phyloP scores from a whole-genome alignment of 2,797 vertebrate species.

The Chaetodon trifasciatus region DNA sequence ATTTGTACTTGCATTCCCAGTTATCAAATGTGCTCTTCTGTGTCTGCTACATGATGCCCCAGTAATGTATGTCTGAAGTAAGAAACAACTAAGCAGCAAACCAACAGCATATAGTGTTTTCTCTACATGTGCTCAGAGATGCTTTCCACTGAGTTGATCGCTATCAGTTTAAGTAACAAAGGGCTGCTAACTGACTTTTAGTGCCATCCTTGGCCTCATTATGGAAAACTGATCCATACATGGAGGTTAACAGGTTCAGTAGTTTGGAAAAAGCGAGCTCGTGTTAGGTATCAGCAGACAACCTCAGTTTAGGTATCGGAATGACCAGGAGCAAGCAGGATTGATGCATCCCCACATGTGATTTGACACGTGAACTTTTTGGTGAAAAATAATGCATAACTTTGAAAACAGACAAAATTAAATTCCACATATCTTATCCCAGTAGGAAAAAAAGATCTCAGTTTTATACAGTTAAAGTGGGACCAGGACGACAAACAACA shows the following conservation, averaged over 20 bases:
- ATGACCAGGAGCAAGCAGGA: too few relatives aligned
- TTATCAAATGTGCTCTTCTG: conserved; percentile 28
- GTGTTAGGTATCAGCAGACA: background rate
- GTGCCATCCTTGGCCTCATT: background rate
- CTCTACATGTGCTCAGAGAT: background rate
- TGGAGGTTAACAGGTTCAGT: background rate
- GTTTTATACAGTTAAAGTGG: background rate
- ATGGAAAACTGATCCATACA: background rate
- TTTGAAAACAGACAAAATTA: background rate
- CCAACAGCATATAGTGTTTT: background rate
- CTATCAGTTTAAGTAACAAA: too few relatives aligned
- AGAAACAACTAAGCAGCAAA: background rate
- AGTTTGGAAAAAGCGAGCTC: background rate
- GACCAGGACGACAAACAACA: background rate
- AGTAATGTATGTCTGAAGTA: background rate
- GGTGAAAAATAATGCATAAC: background rate
- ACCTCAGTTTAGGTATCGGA: too few relatives aligned
- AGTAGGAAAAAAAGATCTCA: background rate
- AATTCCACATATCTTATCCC: background rate
- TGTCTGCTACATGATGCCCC: conserved; percentile 17
- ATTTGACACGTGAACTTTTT: background rate
- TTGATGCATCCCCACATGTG: background rate
- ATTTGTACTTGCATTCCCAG: conserved; percentile 23
- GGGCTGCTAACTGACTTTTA: background rate
- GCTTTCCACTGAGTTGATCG: background rate